A percentile compares a stretch with the other conserved stretches of the same genome.
Conservation (phyloP, 2,797 vertebrate genomes). For the Anguilla anguilla region DNA sequence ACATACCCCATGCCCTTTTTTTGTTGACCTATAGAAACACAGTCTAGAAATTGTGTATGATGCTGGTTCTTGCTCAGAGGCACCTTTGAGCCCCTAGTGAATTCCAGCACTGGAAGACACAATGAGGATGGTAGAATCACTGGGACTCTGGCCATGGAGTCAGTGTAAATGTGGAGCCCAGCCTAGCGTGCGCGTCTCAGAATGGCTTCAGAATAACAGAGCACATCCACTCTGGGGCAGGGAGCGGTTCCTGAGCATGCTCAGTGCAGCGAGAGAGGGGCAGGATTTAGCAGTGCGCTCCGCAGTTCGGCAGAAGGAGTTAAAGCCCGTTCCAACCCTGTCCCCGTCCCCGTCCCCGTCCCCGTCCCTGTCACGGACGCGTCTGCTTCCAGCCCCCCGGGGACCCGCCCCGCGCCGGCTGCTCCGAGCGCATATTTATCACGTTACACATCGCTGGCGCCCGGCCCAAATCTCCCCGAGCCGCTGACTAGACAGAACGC, state of each 20-base stretch:
- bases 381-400: not conserved
- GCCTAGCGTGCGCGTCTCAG: not conserved
- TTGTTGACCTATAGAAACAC: not conserved
- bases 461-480: not conserved
- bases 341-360: not conserved
- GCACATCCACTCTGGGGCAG: too few relatives aligned
- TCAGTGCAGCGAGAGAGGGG: not conserved
- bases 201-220: not conserved
- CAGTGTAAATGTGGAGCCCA: not conserved
- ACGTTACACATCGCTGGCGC: slow-evolving; percentile 6
- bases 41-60: not conserved
- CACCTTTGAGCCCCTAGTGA: not conserved
- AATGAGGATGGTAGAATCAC: not conserved
- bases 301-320: not conserved
- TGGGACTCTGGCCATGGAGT: not conserved
- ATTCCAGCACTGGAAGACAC: not conserved
- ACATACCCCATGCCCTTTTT: not conserved
- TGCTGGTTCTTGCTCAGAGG: not conserved
- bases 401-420: not conserved
- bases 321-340: not conserved
- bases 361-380: not conserved
- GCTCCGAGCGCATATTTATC: not conserved
- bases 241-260: not conserved
- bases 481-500: slow-evolving; percentile 20
- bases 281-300: not conserved